These are phyloP conservation scores for Andrena hattorfiana DNA, from an alignment of 2,888 invertebrate species.

Conservation along the genomic window DNA sequence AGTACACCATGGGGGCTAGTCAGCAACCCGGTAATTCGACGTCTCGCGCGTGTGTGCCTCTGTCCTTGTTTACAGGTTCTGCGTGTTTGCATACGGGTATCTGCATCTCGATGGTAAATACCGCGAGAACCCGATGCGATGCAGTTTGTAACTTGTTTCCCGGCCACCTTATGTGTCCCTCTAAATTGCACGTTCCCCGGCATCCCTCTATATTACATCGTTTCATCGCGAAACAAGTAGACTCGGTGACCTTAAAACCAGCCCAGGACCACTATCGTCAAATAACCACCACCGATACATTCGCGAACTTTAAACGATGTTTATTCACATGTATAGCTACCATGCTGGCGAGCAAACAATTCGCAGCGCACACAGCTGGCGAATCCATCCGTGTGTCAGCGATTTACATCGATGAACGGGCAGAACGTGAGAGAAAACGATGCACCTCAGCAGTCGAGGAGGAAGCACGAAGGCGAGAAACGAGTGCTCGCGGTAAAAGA, in stretches of 20 bases:
- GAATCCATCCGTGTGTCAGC: not conserved
- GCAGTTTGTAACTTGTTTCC: slow-evolving; percentile 59
- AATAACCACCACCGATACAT: slow-evolving; percentile 3
- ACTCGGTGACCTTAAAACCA: slow-evolving; percentile 3
- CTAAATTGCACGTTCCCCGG: slow-evolving; percentile 36
- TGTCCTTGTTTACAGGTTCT: slow-evolving; percentile 56
- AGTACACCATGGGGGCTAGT: slow-evolving; percentile 65
- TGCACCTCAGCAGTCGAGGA: too few relatives aligned
- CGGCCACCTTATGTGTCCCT: slow-evolving; percentile 48
- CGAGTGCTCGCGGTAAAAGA: slow-evolving; percentile 11
- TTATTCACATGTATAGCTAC: not conserved
- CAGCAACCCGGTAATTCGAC: slow-evolving; percentile 54
- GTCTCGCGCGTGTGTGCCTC: slow-evolving; percentile 26
- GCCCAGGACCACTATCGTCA: not conserved
- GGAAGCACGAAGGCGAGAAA: slow-evolving; percentile 8
- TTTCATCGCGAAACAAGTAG: slow-evolving; percentile 36
- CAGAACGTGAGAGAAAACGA: not conserved
- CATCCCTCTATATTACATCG: slow-evolving; percentile 23
- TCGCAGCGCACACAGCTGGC: not conserved
- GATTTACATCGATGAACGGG: slow-evolving; percentile 11
- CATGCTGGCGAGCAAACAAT: not conserved
- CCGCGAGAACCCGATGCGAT: slow-evolving; percentile 52
- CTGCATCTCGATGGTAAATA: slow-evolving; percentile 69
- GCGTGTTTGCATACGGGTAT: slow-evolving; percentile 69
- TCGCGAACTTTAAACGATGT: not conserved